These are phyloP conservation scores for Rhopilema esculentum DNA, from an alignment of 30 jellyfish, hydroid and myxozoan species.

Conservation along the genomic window DNA sequence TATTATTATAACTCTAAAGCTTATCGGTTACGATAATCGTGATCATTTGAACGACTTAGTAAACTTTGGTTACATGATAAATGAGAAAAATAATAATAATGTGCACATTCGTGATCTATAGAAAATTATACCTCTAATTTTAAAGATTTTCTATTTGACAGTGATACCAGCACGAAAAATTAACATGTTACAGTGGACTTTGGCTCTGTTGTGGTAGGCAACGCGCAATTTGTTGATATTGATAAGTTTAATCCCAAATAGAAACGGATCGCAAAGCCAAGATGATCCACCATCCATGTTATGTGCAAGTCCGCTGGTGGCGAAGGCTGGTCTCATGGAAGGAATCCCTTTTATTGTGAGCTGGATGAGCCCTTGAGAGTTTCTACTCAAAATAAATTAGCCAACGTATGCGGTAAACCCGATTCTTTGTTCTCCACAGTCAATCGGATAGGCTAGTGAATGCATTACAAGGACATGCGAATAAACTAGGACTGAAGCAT, in stretches of 20 bases:
- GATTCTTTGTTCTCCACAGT: conserved; percentile 33
- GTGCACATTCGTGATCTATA: background rate
- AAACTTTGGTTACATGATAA: background rate
- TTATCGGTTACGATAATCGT: background rate
- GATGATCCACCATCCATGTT: conserved; percentile 24
- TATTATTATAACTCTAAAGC: too few relatives aligned
- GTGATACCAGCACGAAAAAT: background rate
- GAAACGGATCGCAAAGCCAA: conserved; percentile 30
- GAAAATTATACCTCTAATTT: background rate
- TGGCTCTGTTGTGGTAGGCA: background rate
- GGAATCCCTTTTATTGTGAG: conserved; percentile 50
- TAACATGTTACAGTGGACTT: background rate
- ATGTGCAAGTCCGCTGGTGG: conserved; percentile 50
- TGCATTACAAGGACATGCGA: conserved; percentile 41
- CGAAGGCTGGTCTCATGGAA: conserved; percentile 16
- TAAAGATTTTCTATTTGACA: background rate
- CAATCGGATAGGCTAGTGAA: conserved; percentile 43
- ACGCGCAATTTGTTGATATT: background rate
- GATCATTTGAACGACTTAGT: background rate
- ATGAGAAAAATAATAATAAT: too few relatives aligned
- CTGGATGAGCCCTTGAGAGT: conserved; percentile 62
- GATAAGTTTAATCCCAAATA: background rate
- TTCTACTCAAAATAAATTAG: conserved; percentile 44
- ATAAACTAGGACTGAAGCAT: conserved; percentile 22
- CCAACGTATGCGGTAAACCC: conserved; percentile 66